Percentiles rank a stretch among this genome's conserved stretches.
Conservation (phyloP, 2,797 vertebrate species). For the Chloroceryle inda region DNA sequence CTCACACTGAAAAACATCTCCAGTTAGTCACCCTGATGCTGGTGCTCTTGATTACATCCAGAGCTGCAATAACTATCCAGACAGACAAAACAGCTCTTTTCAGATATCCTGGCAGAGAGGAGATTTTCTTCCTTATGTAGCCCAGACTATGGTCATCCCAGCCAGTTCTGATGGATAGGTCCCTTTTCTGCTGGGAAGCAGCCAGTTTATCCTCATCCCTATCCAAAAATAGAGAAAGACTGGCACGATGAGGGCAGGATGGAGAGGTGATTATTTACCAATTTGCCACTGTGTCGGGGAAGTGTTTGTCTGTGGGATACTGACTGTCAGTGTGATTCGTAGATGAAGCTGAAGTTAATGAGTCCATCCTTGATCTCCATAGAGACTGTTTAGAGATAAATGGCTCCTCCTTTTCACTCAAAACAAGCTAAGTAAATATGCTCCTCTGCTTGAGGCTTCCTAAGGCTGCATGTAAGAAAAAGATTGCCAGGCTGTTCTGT, state of each 20-base stretch:
- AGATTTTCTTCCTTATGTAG: neutral
- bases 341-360: conserved; percentile 41
- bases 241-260: neutral
- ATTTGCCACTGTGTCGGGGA: neutral
- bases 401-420: neutral
- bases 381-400: conserved; percentile 15
- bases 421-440: neutral
- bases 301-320: conserved; percentile 6
- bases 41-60: neutral
- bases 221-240: neutral
- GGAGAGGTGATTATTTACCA: neutral
- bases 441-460: neutral
- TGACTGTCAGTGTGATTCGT: conserved; percentile 19
- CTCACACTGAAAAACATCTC: neutral
- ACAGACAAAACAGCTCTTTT: neutral
- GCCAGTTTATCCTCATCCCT: neutral
- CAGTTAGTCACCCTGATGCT: neutral
- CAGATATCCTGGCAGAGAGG: neutral
- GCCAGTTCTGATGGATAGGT: neutral
- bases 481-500: neutral
- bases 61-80: neutral
- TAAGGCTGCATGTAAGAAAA: neutral
- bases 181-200: neutral
- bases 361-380: neutral
- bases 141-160: neutral